Base-by-base conservation (phyloP, 2,797 vertebrate genomes). In the Eurystomus glaucurus region DNA sequence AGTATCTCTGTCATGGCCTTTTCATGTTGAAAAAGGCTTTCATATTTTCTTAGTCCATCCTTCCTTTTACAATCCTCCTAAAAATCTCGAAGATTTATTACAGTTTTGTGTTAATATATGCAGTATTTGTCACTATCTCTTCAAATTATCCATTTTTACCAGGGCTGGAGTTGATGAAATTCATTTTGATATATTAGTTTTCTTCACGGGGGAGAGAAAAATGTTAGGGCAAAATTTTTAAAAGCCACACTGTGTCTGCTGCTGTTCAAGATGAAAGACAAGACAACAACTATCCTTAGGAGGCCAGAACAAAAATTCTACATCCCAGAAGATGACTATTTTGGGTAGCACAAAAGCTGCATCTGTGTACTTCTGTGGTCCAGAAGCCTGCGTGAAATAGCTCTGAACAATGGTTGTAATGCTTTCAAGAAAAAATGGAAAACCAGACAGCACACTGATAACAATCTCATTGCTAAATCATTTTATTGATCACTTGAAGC, bases 201-300 rank as follows among this genome's bases (percentile, higher is more conserved):
- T 57, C 45, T 82, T 91, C n/a, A 60, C 11, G 5, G 20, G 28
- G 12, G 22, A 82, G 51, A 60, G 28, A 76, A 90, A 81, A 93
- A 88, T 23, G 7, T 58, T 55, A 72, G 37, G 45, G 55, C 5
- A n/a, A 87, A 83, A 41, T 33, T 85, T 81, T 84, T 69, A 68
- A 79, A 90, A 93, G 66, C 13, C 39, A 70, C 43, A 46, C 8
- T 37, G 8, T 52, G 28, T 54, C 65, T 78, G 61, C 43, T 85
- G 61, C 57, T 84, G 50, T 64, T 94, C 39, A 85, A 82, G 69
- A 94, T 70, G 62, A 75, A 87, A 93, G 76, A 52, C 7, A 57
- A 80, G 60, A 68, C 35, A 96, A 68, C 10, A 79, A 48, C 60
- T 85, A 37, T 26, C 51, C 70, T 60, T 26, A 66, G 54, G 58